Conservation (phyloP, 2,888 invertebrate species). For the Rapana venosa region DNA sequence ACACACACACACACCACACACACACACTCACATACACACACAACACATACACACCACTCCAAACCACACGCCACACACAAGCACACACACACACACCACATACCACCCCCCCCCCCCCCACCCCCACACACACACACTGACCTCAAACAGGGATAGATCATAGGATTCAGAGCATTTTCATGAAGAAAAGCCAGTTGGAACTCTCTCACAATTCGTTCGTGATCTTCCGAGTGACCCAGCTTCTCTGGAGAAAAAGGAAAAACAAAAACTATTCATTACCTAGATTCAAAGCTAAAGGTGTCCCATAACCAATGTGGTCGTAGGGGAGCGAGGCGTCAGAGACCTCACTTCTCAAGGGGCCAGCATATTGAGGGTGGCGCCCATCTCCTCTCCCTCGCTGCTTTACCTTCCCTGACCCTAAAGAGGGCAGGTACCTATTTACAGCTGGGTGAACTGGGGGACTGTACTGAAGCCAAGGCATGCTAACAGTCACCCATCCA, state of each 20-base stretch:
- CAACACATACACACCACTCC: not conserved
- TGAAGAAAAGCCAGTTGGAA: slow-evolving; percentile 74
- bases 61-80: not conserved
- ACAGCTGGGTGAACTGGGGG: no score
- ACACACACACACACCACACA: not conserved
- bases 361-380: no score
- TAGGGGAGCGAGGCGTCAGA: no score
- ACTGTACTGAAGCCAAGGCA: no score
- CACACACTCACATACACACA: not conserved
- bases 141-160: slow-evolving; percentile 74
- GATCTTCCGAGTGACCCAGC: slow-evolving; percentile 67
- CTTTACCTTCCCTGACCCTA: no score
- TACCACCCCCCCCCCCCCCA: not conserved
- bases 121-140: slow-evolving; percentile 47
- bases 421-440: no score
- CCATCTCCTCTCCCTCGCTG: no score
- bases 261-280: no score
- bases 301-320: no score
- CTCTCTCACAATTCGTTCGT: slow-evolving; percentile 68
- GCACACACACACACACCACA: not conserved
- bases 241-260: slow-evolving; percentile 61
- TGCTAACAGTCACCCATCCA: no score
- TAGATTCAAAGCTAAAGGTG: no score
- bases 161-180: slow-evolving; percentile 75
- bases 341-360: no score